Base-by-base conservation (phyloP, 2,113 vertebrate genomes). In the Tapirus terrestris region DNA sequence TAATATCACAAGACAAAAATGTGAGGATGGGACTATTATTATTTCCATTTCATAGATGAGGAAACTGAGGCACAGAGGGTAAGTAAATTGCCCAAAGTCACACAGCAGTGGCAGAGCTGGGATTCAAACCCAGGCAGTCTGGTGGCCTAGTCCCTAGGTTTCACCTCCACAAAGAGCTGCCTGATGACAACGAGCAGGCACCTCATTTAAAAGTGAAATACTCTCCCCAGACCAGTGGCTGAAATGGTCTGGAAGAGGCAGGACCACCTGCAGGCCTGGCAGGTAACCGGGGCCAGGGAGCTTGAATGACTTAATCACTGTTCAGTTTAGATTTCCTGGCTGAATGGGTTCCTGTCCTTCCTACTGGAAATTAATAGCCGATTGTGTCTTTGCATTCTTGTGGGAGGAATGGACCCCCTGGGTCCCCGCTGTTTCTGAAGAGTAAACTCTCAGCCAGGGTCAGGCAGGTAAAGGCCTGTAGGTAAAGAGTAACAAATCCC, bases 241-340 rank as follows among this genome's bases (percentile, higher is more conserved):
- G 18, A 73, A 45, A 48, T 1, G 14, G 17, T 39, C 23, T 79
- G 8, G 27, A 4, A 75, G n/a, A 92, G 77, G 67, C 58, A 31
- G 75, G 76, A n/a, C 53, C 45, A n/a, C 67, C 73, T 29, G 5
- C 12, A 43, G 63, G 31, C 51, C 53, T 77, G n/a, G 76, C 80
- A 61, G n/a, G 39, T 88, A 77, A 53, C 2, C 0, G 11, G 36
- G 51, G 31, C 68, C 58, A 7, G 23, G 20, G 58, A 79, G 51
- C 53, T 53, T 56, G 53, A 45, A 70, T 83, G 83, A 96, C 86
- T 89, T 84, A 76, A 97, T 68, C 53, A 11, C 60, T n/a, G 65
- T 84, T 90, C 83, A 80, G 27, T 85, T 96, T 58, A 96, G 88
- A 95, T 88, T 92, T 96, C 84, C 96, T 93, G 92, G 76, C 84